These are phyloP conservation scores for Drosophila lacicola DNA, from an alignment of 2,888 invertebrate genomes.

Conservation along the genomic window DNA sequence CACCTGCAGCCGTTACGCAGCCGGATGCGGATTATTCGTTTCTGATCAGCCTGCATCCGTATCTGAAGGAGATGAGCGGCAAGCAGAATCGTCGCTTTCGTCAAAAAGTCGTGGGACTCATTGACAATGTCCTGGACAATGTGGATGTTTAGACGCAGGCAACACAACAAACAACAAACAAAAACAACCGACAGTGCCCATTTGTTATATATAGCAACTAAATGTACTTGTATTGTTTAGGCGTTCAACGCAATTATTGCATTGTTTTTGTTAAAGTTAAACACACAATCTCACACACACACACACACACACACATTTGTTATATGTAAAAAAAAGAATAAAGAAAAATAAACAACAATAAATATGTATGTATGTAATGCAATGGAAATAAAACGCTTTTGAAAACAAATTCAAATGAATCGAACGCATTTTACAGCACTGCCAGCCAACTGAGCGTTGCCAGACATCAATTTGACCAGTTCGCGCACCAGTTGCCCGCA, in stretches of 20 bases:
- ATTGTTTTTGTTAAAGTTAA: slow-evolving; percentile 34
- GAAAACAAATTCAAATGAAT: slow-evolving; percentile 21
- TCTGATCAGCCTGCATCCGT: slow-evolving; percentile 82
- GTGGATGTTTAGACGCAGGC: slow-evolving; percentile 47
- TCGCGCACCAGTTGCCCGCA: not conserved
- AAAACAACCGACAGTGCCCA: slow-evolving; percentile 66
- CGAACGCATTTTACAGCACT: slow-evolving; percentile 22
- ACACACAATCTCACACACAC: slow-evolving; percentile 11
- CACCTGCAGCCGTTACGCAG: slow-evolving; percentile 18
- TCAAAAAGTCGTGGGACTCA: slow-evolving; percentile 81
- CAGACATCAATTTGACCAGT: not conserved
- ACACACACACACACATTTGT: slow-evolving; percentile 32
- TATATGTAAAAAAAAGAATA: slow-evolving; percentile 15
- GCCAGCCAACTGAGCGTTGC: not conserved
- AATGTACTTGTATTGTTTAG: slow-evolving; percentile 38
- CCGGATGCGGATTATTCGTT: slow-evolving; percentile 83
- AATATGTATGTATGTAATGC: slow-evolving; percentile 13
- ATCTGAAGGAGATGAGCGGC: slow-evolving; percentile 81
- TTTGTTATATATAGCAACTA: slow-evolving; percentile 61
- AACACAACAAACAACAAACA: slow-evolving; percentile 3
- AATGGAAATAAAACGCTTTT: slow-evolving; percentile 52
- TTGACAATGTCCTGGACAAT: slow-evolving; percentile 81
- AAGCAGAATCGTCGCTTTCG: slow-evolving; percentile 83
- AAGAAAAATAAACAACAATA: not conserved
- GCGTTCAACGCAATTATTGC: slow-evolving; percentile 23